Evolutionary conservation across 2,797 vertebrate species (phyloP), one percentile per base, ranked within the genome.

Genomic region (Pogonophryne albipinna): DNA sequence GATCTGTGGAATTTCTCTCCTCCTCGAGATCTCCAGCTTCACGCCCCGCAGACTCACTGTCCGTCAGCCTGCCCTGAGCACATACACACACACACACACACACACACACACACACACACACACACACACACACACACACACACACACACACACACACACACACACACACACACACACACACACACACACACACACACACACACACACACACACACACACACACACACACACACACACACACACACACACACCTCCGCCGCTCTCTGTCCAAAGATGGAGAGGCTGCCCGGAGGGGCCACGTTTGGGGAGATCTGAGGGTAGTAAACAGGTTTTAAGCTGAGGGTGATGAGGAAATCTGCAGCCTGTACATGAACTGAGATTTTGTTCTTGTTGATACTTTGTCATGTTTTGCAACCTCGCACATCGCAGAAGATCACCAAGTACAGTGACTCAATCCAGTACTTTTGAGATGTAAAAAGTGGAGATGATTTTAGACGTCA

Each of bases 1-100:
- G 66, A 89, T 85, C 87, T 94, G 93, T 91, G 93, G 90, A 93
- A 95, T 95, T 94, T 94, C 93, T 91, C 93, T 88, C 71, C 88
- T 92, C 83, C 71, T 65, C 34, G 93, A 76, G 87, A 94, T 87
- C 80, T 90, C 78, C 78, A 38, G 34, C 34, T 38, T 38, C 72
- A 76, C 59, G 38, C 70, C 78, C 74, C 17, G 50, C 72, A 71
- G 84, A 78, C 82, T 87, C 41, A 46, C 14, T 89, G 72, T 75
- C 77, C 67, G 14, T 72, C 19, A n/a, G 45, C 55, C 85, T 78
- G 75, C 80, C 84, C 72, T 84, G 67, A 88, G 84, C 34, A 38
- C 7, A 38, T 7, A 38, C 34, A 38, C 34, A 38, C 34, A 38
- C 34, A 34, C 34, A 38, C 34, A 38, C 7, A 8, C 34, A 34